Conservation (phyloP, 1,140 invertebrate species). For the Drosophila leontia region DNA sequence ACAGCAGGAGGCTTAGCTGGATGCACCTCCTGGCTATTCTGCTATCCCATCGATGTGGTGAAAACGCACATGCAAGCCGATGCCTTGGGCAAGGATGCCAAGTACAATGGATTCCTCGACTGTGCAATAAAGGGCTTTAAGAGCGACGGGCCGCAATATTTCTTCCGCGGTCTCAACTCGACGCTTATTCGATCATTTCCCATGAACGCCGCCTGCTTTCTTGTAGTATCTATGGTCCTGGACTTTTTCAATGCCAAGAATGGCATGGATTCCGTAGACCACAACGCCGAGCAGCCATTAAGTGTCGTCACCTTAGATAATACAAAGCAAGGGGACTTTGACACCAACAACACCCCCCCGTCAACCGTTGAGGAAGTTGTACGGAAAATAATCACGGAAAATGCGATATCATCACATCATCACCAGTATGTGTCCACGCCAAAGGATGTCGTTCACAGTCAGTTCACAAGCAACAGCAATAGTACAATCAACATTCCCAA, state of each 20-base stretch:
- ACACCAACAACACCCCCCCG: not conserved
- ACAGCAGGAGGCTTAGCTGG: conserved; percentile 93
- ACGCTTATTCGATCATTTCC: conserved; percentile 94
- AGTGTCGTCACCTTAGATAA: conserved; percentile 64
- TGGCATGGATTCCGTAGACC: conserved; percentile 51
- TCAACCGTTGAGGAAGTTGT: conserved; percentile 55
- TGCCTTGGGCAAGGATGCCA: conserved; percentile 84
- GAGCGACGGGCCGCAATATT: conserved; percentile 89
- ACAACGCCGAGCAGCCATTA: conserved; percentile 36
- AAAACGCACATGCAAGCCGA: conserved; percentile 95
- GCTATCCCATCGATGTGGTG: conserved; percentile 95
- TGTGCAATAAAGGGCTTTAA: conserved; percentile 90
- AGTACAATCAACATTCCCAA: conserved; percentile 24
- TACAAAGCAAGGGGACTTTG: conserved; percentile 13
- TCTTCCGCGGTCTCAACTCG: conserved; percentile 90
- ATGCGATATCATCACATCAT: conserved; percentile 1
- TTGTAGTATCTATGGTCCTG: conserved; percentile 92
- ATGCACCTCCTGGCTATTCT: conserved; percentile 92
- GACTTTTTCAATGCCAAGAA: conserved; percentile 45
- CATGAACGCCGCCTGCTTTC: conserved; percentile 96
- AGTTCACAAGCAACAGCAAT: conserved; percentile 9
- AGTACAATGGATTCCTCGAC: conserved; percentile 89
- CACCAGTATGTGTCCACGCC: conserved; percentile 21
- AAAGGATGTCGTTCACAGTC: conserved; percentile 28
- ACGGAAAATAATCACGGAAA: conserved; percentile 57